Conservation (phyloP, 1,140 invertebrate species). For the Thrips palmi region DNA sequence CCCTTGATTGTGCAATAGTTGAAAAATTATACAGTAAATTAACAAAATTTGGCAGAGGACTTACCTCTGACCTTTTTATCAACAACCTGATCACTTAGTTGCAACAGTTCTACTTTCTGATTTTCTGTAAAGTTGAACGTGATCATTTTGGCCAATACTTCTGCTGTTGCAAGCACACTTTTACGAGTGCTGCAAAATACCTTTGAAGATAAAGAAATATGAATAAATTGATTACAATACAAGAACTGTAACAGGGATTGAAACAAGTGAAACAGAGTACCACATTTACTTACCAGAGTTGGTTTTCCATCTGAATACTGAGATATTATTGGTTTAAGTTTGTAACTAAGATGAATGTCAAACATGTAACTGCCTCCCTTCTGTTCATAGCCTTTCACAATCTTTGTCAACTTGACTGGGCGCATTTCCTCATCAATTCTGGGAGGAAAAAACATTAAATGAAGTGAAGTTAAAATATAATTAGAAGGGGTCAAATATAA, state of each 20-base stretch:
- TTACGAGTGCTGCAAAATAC: slow-evolving; percentile 65
- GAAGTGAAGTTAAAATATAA: not conserved
- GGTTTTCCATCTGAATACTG: slow-evolving; percentile 54
- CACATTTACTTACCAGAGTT: slow-evolving; percentile 35
- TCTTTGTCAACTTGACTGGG: slow-evolving; percentile 48
- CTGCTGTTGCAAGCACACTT: slow-evolving; percentile 44
- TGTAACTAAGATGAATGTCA: slow-evolving; percentile 56
- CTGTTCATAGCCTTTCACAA: slow-evolving; percentile 46
- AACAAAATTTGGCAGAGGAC: not conserved
- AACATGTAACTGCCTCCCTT: slow-evolving; percentile 45
- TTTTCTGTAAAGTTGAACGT: slow-evolving; percentile 31
- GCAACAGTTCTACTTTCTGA: slow-evolving; percentile 30
- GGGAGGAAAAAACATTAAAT: slow-evolving; percentile 13
- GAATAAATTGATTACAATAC: not conserved
- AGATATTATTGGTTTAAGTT: slow-evolving; percentile 43
- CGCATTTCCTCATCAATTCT: slow-evolving; percentile 49
- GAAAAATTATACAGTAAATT: not conserved
- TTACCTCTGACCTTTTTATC: slow-evolving; percentile 41
- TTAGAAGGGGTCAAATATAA: not conserved
- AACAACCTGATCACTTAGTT: slow-evolving; percentile 29
- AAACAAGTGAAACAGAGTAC: not conserved
- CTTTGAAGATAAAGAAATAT: slow-evolving; percentile 20
- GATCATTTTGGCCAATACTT: slow-evolving; percentile 35
- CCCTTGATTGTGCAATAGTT: slow-evolving; percentile 4
- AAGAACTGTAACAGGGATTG: not conserved